Conservation (phyloP, 2,797 vertebrate species). For the Coccyzus lansbergi region DNA sequence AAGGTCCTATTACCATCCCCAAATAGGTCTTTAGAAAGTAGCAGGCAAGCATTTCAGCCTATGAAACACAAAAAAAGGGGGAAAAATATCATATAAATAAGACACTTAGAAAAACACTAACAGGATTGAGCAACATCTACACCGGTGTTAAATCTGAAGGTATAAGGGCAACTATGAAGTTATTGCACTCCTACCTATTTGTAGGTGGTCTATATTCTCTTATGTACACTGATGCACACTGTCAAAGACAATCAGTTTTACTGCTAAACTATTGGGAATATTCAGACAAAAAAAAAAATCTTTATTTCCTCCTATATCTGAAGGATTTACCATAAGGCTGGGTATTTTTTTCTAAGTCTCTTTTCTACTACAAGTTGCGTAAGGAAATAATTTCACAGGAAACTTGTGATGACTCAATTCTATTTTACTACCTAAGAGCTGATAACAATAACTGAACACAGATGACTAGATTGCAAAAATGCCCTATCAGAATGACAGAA, state of each 20-base stretch:
- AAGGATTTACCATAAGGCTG: not conserved
- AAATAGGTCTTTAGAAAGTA: not conserved
- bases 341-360: not conserved
- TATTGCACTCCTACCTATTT: not conserved
- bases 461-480: not conserved
- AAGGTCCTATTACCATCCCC: not conserved
- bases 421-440: not conserved
- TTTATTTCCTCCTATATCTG: not conserved
- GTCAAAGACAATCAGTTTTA: not conserved
- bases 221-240: fast-evolving
- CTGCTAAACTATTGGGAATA: not conserved
- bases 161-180: not conserved
- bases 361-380: not conserved
- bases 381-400: not conserved
- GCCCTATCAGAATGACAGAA: not conserved
- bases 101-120: not conserved
- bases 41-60: not conserved
- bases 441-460: not conserved
- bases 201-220: not conserved
- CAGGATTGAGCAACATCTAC: not conserved
- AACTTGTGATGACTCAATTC: not conserved
- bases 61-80: not conserved
- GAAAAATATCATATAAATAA: not conserved
- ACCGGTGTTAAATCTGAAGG: not conserved
- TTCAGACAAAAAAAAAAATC: not conserved